Evolutionary conservation across 1,140 invertebrate species (phyloP).

Genomic region (Pollicipes pollicipes): DNA sequence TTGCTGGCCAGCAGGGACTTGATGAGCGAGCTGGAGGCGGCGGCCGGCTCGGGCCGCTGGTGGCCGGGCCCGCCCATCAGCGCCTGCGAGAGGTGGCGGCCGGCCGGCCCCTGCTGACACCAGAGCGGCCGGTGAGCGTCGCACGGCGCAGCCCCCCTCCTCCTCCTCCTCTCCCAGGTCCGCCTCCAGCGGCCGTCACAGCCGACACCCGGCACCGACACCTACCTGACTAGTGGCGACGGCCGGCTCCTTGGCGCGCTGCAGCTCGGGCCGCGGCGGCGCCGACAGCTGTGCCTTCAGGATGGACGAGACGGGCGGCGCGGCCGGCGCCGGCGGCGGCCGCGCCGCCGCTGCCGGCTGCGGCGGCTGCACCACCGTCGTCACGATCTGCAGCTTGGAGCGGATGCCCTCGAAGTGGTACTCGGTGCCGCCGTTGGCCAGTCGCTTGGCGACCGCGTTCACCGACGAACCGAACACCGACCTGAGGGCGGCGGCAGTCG

Average conservation of each 20-base stretch:
- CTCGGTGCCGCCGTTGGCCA: background rate
- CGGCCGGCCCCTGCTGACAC: no score
- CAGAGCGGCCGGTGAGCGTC: no score
- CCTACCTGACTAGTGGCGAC: background rate
- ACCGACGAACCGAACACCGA: background rate
- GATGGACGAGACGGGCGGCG: slow-evolving; percentile 36
- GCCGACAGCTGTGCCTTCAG: slow-evolving; percentile 55
- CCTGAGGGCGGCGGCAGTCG: background rate
- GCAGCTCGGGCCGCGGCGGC: slow-evolving; percentile 36
- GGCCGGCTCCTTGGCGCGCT: slow-evolving; percentile 11
- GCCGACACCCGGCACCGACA: no score
- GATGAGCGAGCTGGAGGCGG: slow-evolving; percentile 43
- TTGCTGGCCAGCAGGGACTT: slow-evolving; percentile 71
- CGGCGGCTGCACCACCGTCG: background rate
- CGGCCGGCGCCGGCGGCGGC: slow-evolving; percentile 4
- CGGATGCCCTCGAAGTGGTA: background rate
- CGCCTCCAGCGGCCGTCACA: no score
- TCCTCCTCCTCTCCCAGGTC: no score
- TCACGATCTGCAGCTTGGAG: background rate
- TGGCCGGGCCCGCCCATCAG: background rate
- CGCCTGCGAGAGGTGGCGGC: slow-evolving; percentile 11
- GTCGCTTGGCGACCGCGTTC: background rate
- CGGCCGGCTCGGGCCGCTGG: slow-evolving; percentile 9
- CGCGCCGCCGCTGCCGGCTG: no score
- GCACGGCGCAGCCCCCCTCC: no score